Evolutionary conservation across 2,888 invertebrate species (phyloP).

Genomic region (Globia sparganii): DNA sequence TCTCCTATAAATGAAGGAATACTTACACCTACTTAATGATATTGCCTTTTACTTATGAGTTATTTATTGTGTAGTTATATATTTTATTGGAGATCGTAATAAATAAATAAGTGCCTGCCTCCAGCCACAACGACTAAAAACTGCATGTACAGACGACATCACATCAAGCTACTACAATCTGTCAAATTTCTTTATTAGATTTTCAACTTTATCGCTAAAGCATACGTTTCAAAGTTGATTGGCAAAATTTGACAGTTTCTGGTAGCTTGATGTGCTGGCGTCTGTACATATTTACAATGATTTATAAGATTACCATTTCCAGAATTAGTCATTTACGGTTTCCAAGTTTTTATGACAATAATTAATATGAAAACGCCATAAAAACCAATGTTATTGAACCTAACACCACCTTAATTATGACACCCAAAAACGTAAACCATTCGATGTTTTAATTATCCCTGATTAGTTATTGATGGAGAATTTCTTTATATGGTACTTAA

Average conservation of each 20-base stretch:
- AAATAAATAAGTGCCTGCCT: too few species aligned
- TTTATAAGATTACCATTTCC: conserved; percentile 3
- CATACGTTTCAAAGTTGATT: too few species aligned
- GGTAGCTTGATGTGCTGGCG: too few species aligned
- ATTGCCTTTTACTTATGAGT: too few species aligned
- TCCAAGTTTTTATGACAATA: background rate
- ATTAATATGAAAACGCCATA: conserved; percentile 27
- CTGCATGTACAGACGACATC: background rate
- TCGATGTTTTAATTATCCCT: conserved; percentile 41
- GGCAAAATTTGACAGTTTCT: too few species aligned
- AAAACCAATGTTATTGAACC: conserved; percentile 21
- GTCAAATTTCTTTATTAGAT: too few species aligned
- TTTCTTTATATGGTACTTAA: background rate
- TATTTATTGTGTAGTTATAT: too few species aligned
- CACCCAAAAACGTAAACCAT: conserved; percentile 10
- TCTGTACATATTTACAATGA: conserved; percentile 6
- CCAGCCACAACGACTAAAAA: background rate
- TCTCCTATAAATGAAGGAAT: too few species aligned
- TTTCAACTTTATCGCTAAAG: too few species aligned
- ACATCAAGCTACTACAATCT: too few species aligned
- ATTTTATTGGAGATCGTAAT: too few species aligned
- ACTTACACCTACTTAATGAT: too few species aligned
- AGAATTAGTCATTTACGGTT: background rate
- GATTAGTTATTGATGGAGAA: conserved; percentile 35
- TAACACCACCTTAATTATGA: conserved; percentile 6